A percentile compares a stretch with the other conserved stretches of the same genome.
phyloP scores from a whole-genome alignment of 2,888 invertebrate genomes.

The Leptopilina drosophilae region DNA sequence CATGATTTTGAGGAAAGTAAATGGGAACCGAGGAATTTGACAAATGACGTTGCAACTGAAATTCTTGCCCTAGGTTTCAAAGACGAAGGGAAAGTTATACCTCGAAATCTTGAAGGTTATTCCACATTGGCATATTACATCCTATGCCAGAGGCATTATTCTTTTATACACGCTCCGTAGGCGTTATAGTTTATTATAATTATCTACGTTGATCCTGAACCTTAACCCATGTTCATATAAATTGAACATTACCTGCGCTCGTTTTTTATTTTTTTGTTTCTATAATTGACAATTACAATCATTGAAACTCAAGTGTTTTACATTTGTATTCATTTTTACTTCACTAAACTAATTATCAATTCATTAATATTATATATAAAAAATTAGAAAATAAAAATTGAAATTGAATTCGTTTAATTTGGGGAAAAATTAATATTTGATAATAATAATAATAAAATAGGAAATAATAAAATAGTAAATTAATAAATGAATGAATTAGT shows the following conservation, averaged over 20 bases:
- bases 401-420: neutral
- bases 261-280: neutral
- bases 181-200: conserved; percentile 18
- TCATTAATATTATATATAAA: neutral
- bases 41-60: conserved; percentile 4
- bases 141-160: neutral
- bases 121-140: conserved; percentile 18
- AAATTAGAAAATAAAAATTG: neutral
- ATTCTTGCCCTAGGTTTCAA: conserved; percentile 35
- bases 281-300: neutral
- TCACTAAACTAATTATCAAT: neutral
- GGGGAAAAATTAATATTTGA: too few relatives aligned
- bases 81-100: conserved; percentile 30
- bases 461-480: too few relatives aligned
- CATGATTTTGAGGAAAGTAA: neutral
- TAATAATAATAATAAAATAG: too few relatives aligned
- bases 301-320: too few relatives aligned
- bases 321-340: neutral
- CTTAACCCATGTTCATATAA: conserved; percentile 22
- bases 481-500: too few relatives aligned
- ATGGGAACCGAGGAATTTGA: neutral
- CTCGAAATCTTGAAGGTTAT: conserved; percentile 37
- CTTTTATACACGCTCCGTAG: neutral
- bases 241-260: neutral
- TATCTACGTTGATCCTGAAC: conserved; percentile 21